A percentile compares a stretch with the other conserved stretches of the same genome.
These are phyloP conservation scores for Altica lythri DNA, from an alignment of 2,888 invertebrate species.

Conservation along the genomic window DNA sequence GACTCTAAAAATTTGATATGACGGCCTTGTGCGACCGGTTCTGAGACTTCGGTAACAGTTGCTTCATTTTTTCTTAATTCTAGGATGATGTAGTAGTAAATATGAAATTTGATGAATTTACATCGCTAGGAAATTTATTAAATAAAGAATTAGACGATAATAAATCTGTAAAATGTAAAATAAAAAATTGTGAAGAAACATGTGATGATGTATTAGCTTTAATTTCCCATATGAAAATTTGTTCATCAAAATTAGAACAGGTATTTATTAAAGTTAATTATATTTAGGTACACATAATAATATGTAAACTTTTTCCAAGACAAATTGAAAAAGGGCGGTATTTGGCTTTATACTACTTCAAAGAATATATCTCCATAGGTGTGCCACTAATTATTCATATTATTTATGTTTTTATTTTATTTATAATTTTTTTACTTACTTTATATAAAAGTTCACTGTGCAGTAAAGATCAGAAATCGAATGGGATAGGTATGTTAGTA, in stretches of 20 bases:
- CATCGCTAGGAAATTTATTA: conserved; percentile 34
- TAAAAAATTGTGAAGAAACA: conserved; percentile 49
- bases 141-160: conserved; percentile 43
- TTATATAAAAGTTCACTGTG: too few relatives aligned
- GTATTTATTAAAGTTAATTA: conserved; percentile 32
- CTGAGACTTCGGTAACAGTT: too few relatives aligned
- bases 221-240: conserved; percentile 47
- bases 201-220: conserved; percentile 44
- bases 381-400: not conserved
- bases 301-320: not conserved
- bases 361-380: not conserved
- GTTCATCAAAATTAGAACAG: conserved; percentile 44
- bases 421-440: too few relatives aligned
- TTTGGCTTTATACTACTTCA: not conserved
- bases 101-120: conserved; percentile 36
- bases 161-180: conserved; percentile 48
- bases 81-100: conserved; percentile 11
- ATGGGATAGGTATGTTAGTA: too few relatives aligned
- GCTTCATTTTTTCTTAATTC: too few relatives aligned
- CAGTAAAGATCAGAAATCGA: too few relatives aligned
- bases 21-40: too few relatives aligned
- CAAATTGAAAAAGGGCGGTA: not conserved
- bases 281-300: not conserved
- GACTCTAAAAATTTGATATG: too few relatives aligned
- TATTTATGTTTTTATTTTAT: not conserved